Evolutionary conservation across 1,140 invertebrate species (phyloP).

Genomic region (Ganaspis sp.): DNA sequence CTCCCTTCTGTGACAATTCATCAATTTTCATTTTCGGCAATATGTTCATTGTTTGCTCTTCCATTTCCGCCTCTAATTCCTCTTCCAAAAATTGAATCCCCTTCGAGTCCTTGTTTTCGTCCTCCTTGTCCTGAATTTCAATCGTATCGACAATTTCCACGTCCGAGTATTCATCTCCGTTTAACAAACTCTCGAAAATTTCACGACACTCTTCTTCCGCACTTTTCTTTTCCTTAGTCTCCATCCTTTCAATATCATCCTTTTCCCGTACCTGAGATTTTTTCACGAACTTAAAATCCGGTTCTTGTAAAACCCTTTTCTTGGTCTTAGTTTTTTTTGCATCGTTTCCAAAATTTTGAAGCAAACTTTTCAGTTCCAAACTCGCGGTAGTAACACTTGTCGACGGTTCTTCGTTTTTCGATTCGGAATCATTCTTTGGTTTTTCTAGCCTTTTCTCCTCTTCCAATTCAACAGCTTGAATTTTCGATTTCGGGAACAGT

Average conservation of each 20-base stretch:
- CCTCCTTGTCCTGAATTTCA: neutral
- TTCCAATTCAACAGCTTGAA: neutral
- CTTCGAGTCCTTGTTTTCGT: neutral
- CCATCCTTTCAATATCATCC: no score
- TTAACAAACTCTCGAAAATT: neutral
- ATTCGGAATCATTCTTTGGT: neutral
- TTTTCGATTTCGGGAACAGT: neutral
- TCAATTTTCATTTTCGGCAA: no score
- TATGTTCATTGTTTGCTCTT: no score
- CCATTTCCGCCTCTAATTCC: no score
- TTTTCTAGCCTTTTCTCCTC: neutral
- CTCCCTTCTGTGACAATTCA: no score
- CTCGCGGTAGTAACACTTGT: neutral
- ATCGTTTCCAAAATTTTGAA: neutral
- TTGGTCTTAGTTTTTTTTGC: neutral
- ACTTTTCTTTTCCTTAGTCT: neutral
- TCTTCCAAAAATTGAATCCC: no score
- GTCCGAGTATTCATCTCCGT: neutral
- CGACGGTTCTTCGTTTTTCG: neutral
- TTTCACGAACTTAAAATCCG: neutral
- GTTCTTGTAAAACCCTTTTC: neutral
- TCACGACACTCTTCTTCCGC: neutral
- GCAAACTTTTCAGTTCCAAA: neutral
- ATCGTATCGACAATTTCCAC: neutral
- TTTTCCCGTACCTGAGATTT: neutral